These are phyloP conservation scores for Lypha dubia DNA, from an alignment of 2,888 invertebrate genomes.

Conservation along the genomic window DNA sequence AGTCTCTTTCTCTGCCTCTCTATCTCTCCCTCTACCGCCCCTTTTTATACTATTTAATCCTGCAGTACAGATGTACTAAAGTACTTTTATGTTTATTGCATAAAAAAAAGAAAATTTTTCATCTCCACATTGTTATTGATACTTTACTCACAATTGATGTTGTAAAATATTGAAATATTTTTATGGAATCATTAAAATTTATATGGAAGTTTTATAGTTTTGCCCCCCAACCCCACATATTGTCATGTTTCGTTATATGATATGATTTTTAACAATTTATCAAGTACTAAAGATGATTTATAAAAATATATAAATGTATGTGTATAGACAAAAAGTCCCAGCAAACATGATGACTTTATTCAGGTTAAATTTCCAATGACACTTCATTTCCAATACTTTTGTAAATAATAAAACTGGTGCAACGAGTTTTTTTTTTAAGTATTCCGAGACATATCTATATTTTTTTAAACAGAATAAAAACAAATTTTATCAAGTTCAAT, in stretches of 20 bases:
- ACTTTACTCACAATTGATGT: constrained; percentile 28
- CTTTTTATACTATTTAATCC: neutral
- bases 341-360: neutral
- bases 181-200: constrained; percentile 51
- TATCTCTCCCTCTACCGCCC: too few relatives aligned
- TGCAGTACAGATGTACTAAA: neutral
- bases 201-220: neutral
- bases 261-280: constrained; percentile 1
- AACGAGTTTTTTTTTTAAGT: too few relatives aligned
- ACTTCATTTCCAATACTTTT: too few relatives aligned
- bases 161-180: constrained; percentile 29
- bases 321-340: neutral
- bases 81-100: neutral
- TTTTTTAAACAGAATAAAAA: too few relatives aligned
- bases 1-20: too few relatives aligned
- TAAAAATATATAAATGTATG: neutral
- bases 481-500: too few relatives aligned
- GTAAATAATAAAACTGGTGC: too few relatives aligned
- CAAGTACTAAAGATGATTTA: neutral
- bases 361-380: too few relatives aligned
- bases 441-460: too few relatives aligned
- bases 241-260: neutral
- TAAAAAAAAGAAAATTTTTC: neutral
- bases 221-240: neutral
- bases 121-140: constrained; percentile 27